Evolutionary conservation across 2,888 invertebrate species (phyloP), one percentile per base, ranked within the genome.

Genomic region (Gortyna flavago): DNA sequence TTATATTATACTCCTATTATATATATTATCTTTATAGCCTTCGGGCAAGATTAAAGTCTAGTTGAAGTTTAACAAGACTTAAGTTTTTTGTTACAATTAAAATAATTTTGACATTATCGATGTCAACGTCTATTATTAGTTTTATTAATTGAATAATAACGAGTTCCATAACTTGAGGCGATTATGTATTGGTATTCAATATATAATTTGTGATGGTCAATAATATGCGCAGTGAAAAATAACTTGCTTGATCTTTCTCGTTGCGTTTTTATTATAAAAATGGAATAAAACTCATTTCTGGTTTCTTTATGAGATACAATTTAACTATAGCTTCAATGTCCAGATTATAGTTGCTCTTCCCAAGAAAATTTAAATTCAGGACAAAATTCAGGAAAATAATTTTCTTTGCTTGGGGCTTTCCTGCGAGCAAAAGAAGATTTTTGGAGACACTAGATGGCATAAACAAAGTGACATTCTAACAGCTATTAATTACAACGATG

Each of bases 21-120:
- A 6, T 44, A 69, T 54, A 6, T 54, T 44, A 54, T 21, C 11
- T 67, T 54, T 7, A 48, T 9, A 59, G 65, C 72, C 71, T 76
- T 72, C 54, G 9, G 41, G 32, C 0, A 29, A n/a, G 73, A 74
- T 69, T 74, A 61, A 73, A 72, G 44, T 35, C 21, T 35, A 59
- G 5, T 54, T 35, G 6, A 21, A 59, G 32, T 68, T 57, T n/a
- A 71, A 32, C 1, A 51, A 41, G 48, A 35, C 32, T 54, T 32
- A 62, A 38, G 8, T 68, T 86, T 83, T 25, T 79, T 79, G 69
- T 54, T 32, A 6, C 68, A 21, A 86, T 72, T 79, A 75, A 75
- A 73, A 78, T 72, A 59, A 9, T 71, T 84, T 77, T 62, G 84
- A 78, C 72, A 79, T 79, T 74, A 85, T 69, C 48, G 57, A 62